Evolutionary conservation across 1,140 invertebrate species (phyloP), one percentile per base, ranked within the genome.

Genomic region (Belonocnema kinseyi): DNA sequence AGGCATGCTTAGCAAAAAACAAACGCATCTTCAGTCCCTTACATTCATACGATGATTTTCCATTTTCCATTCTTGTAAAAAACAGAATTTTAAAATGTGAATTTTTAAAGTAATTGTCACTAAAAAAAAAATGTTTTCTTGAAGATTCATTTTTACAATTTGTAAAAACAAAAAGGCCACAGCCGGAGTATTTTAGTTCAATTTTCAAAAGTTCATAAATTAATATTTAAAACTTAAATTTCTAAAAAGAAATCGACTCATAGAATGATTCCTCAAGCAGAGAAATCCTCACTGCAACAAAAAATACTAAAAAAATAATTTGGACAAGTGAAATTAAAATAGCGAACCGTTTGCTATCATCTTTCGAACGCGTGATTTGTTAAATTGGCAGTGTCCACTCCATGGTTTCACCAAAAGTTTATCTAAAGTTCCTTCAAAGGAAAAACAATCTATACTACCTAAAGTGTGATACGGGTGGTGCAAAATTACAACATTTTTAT

Each of bases 341-440:
- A 81, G 53, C 77, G 74, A 73, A 82, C 54, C 53, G 52, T 78
- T 79, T 73, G 78, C 75, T 75, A 75, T 72, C 61, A 50, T 80
- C 21, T 50, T 80, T 84, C 78, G 82, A 82, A 81, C 81, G 85
- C 75, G 77, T 87, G 87, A 86, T 80, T 86, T 82, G 85, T 72
- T 80, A 77, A 82, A 85, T 88, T 88, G 87, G 87, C 87, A 88
- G 87, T 88, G 87, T 84, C 76, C 76, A 83, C 81, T 86, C 73
- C 51, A 72, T 81, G 76, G 77, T 53, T 83, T 80, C 75, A 74
- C 80, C 79, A 66, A 72, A 86, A 76, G 80, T 80, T 85, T 75
- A 82, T 74, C 58, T 80, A 76, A 73, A 77, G 73, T 77, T 80
- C 74, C 56, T 78, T 78, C 75, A 40, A 33, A 66, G 61, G 61